Evolutionary conservation across 92 coral and sea anemone species (phyloP).

Genomic region (Parazoanthus atlanticus): DNA sequence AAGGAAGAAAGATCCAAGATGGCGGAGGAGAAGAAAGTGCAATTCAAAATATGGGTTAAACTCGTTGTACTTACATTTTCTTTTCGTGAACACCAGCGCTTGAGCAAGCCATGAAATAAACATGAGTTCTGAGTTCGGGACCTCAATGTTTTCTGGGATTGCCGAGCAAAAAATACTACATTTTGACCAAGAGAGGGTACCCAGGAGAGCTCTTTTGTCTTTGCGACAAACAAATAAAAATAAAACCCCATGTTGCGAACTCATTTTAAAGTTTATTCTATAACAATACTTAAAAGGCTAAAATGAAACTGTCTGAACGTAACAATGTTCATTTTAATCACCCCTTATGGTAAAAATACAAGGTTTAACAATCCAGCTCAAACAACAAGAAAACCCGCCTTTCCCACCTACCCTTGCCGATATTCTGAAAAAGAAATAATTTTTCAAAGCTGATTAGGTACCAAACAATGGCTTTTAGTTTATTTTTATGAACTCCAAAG

Average conservation of each 20-base stretch:
- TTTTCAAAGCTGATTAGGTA: not conserved
- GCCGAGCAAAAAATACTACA: not conserved
- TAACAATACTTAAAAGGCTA: not conserved
- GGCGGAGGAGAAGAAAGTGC: not conserved
- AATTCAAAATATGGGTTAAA: not conserved
- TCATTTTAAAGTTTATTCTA: not conserved
- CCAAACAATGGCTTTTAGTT: not conserved
- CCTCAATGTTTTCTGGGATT: not conserved
- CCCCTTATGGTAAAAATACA: not conserved
- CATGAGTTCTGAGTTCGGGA: not conserved
- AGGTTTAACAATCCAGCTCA: not conserved
- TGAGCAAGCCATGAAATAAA: not conserved
- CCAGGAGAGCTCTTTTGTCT: not conserved
- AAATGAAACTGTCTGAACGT: not conserved
- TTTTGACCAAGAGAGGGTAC: not conserved
- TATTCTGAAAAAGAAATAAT: not conserved
- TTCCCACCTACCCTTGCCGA: not conserved
- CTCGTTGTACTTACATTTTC: not conserved
- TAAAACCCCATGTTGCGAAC: conserved; percentile 1
- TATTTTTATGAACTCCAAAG: not conserved
- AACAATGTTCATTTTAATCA: not conserved
- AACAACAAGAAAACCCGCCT: not conserved
- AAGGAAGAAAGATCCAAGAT: too few species aligned
- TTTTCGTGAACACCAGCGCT: not conserved
- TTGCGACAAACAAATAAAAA: not conserved